Evolutionary conservation across 2,888 invertebrate genomes (phyloP).

Genomic region (Cheilosia vulpina): DNA sequence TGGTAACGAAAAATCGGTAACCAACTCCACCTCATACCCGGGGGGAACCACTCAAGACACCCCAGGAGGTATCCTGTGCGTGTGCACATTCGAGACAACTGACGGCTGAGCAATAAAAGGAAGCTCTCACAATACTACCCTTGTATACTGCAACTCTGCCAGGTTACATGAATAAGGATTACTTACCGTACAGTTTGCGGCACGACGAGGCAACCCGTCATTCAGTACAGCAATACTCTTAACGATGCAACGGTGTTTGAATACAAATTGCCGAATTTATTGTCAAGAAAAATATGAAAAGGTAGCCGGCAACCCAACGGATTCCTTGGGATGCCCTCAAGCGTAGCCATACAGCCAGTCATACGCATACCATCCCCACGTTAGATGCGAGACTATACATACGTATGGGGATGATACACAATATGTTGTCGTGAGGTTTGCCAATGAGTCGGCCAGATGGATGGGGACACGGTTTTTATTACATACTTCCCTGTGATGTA

Average conservation of each 20-base stretch:
- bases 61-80: conserved; percentile 52
- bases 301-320: conserved; percentile 59
- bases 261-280: conserved; percentile 74
- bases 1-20: neutral
- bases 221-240: conserved; percentile 42
- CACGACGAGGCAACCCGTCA: neutral
- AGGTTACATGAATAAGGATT: conserved; percentile 67
- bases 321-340: conserved; percentile 38
- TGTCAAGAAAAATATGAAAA: conserved; percentile 69
- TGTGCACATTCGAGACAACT: conserved; percentile 64
- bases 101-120: conserved; percentile 57
- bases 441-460: conserved; percentile 57
- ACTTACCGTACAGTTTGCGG: conserved; percentile 54
- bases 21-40: conserved; percentile 20
- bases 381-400: neutral
- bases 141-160: conserved; percentile 45
- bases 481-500: conserved; percentile 61
- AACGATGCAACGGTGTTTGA: conserved; percentile 73
- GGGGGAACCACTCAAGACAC: conserved; percentile 29
- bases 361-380: neutral
- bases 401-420: conserved; percentile 31
- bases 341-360: conserved; percentile 33
- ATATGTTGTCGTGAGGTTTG: conserved; percentile 73
- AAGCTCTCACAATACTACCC: neutral
- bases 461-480: conserved; percentile 65